Evolutionary conservation across 2,797 vertebrate genomes (phyloP), one percentile per base, ranked within the genome.

Genomic region (Parauchenoglanis ngamensis): DNA sequence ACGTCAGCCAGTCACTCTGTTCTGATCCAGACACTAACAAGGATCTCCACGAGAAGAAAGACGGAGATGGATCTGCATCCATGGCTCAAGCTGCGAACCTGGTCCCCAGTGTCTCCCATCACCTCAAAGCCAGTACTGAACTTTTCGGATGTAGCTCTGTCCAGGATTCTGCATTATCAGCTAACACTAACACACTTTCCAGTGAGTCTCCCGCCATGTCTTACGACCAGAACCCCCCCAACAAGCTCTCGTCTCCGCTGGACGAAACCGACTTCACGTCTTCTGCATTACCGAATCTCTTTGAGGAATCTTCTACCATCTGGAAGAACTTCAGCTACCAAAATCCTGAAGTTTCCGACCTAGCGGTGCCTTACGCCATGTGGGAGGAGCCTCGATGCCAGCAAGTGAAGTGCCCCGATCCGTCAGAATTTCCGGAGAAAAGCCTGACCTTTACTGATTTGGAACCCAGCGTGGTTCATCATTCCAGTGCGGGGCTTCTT

Each of bases 361-460:
- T 81, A 25, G 19, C 57, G 10, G 82, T 95, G 11, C 91, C 93
- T n/a, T 95, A 95, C 90, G 94, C 93, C 28, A 94, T 96, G 94
- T 96, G 96, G 95, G 93, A 93, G 5, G 93, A 96, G 87, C 94
- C 94, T 52, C 94, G 90, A 68, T 95, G 93, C 92, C 94, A 95
- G 91, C 92, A 94, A 87, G 95, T 95, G 81, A 95, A 94, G 21
- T 93, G 95, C 87, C 90, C 94, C 13, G 94, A 95, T 49, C 92
- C 93, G 70, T 86, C 93, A 0, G 92, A 92, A 12, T 93, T 92
- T 70, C 89, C 93, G 59, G 86, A 91, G 92, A 92, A 67, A 90
- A 89, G 91, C 86, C 91, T 94, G 83, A 96, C 94, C 87, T 96
- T 95, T 94, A 95, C 95, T 25, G 94, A 96, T 91, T 93, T 95